phyloP scores from a whole-genome alignment of 2,797 vertebrate genomes.

The Pagetopsis macropterus region DNA sequence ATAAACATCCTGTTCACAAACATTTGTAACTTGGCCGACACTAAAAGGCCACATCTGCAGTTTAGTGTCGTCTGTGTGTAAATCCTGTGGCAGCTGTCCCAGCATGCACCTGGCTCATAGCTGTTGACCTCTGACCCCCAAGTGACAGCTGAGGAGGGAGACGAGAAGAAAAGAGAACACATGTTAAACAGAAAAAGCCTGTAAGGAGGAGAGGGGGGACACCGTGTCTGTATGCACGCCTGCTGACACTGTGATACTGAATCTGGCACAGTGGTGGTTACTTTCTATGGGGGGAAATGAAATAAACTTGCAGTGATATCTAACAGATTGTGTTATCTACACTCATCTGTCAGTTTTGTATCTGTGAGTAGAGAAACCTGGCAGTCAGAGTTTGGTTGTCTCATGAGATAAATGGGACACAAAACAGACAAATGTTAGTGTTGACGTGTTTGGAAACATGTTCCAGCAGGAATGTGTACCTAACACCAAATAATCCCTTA shows the following conservation, averaged over 20 bases:
- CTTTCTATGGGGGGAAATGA: slow-evolving; percentile 11
- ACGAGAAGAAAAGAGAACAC: slow-evolving; percentile 65
- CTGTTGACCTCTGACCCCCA: slow-evolving; percentile 75
- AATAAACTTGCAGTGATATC: slow-evolving; percentile 36
- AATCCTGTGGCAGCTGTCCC: slow-evolving; percentile 80
- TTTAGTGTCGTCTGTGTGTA: slow-evolving; percentile 56
- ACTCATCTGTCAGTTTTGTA: slow-evolving; percentile 1
- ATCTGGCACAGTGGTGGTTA: slow-evolving; percentile 17
- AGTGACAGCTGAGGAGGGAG: slow-evolving; percentile 75
- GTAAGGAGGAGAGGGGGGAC: slow-evolving; percentile 11
- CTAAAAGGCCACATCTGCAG: slow-evolving; percentile 73
- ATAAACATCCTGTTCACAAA: background rate
- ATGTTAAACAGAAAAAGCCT: slow-evolving; percentile 67
- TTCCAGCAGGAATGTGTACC: slow-evolving; percentile 11
- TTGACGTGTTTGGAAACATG: slow-evolving; percentile 25
- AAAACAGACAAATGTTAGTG: slow-evolving; percentile 18
- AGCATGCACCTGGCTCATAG: slow-evolving; percentile 78
- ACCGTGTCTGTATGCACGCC: slow-evolving; percentile 22
- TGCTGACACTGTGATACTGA: slow-evolving; percentile 56
- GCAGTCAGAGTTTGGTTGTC: slow-evolving; percentile 1
- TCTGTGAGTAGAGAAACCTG: slow-evolving; percentile 19
- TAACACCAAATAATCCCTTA: slow-evolving; percentile 7
- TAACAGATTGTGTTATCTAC: slow-evolving; percentile 50
- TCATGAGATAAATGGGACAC: slow-evolving; percentile 30
- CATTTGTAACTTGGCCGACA: slow-evolving; percentile 24